Evolutionary conservation across 2,888 invertebrate genomes (phyloP).

Genomic region (Pilophorus perplexus): DNA sequence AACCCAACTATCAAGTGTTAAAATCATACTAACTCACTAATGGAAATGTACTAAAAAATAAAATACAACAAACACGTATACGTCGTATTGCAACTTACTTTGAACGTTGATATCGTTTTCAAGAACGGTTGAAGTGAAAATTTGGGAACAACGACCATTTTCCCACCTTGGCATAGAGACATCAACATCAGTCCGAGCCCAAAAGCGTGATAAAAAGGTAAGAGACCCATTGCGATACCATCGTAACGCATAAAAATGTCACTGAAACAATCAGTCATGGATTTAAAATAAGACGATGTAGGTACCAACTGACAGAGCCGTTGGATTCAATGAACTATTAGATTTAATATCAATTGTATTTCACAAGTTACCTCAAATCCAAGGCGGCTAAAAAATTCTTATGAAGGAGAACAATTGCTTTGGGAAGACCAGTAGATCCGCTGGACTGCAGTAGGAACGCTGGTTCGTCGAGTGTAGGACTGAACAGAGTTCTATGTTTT

Average conservation of each 20-base stretch:
- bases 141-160: slow-evolving; percentile 30
- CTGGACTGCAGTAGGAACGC: slow-evolving; percentile 73
- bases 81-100: slow-evolving; percentile 21
- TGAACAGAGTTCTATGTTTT: slow-evolving; percentile 47
- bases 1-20: not conserved
- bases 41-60: too few relatives aligned
- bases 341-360: too few relatives aligned
- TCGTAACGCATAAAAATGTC: slow-evolving; percentile 20
- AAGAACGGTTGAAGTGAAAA: slow-evolving; percentile 28
- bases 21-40: too few relatives aligned
- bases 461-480: slow-evolving; percentile 46
- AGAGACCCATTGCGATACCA: slow-evolving; percentile 36
- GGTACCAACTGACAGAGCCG: not conserved
- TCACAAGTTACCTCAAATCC: not conserved
- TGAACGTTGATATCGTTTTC: not conserved
- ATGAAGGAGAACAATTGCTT: slow-evolving; percentile 69
- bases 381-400: slow-evolving; percentile 41
- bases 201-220: slow-evolving; percentile 43
- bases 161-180: slow-evolving; percentile 39
- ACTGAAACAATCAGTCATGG: not conserved
- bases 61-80: too few relatives aligned
- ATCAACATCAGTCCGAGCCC: slow-evolving; percentile 41
- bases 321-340: too few relatives aligned
- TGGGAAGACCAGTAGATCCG: slow-evolving; percentile 79
- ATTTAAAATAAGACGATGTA: not conserved